A percentile compares a stretch with the other conserved stretches of the same genome.
Conservation (phyloP, 2,888 invertebrate genomes). For the Stenodema calcarata region DNA sequence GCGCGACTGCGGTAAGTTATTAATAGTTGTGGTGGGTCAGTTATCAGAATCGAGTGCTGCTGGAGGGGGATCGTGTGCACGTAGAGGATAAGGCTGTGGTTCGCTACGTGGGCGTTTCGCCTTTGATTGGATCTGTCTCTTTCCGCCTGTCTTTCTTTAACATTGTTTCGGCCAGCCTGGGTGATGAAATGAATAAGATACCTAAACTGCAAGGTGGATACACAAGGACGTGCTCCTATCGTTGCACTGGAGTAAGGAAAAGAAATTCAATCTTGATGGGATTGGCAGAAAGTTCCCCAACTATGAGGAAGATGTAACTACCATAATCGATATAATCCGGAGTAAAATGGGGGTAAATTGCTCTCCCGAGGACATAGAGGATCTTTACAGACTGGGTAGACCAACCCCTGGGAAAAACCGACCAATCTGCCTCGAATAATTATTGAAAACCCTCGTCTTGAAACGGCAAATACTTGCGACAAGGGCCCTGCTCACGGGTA, state of each 20-base stretch:
- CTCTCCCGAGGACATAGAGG: neutral
- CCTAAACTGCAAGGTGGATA: neutral
- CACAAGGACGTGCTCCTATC: neutral
- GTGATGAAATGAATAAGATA: conserved; percentile 1
- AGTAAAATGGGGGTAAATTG: neutral
- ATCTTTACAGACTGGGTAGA: conserved; percentile 12
- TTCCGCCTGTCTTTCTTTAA: too few species aligned
- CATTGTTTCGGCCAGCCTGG: neutral
- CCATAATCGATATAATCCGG: neutral
- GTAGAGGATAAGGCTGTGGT: too few species aligned
- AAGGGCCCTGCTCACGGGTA: neutral
- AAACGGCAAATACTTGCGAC: conserved; percentile 16
- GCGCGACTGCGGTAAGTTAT: too few species aligned
- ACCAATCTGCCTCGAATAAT: conserved; percentile 21
- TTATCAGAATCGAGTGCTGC: too few species aligned
- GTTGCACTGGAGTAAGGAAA: conserved; percentile 16
- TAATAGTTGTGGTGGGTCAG: too few species aligned
- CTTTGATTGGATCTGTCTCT: too few species aligned
- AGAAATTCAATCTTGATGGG: conserved; percentile 25
- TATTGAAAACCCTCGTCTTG: neutral
- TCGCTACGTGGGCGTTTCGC: too few species aligned
- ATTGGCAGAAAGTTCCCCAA: neutral
- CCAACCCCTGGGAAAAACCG: conserved; percentile 15
- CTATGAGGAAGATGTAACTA: neutral
- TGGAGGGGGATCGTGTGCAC: too few species aligned